Percentiles rank a stretch among this genome's conserved stretches.
Evolutionary conservation across 2,888 invertebrate species (phyloP).

Genomic region (Euplexia lucipara): DNA sequence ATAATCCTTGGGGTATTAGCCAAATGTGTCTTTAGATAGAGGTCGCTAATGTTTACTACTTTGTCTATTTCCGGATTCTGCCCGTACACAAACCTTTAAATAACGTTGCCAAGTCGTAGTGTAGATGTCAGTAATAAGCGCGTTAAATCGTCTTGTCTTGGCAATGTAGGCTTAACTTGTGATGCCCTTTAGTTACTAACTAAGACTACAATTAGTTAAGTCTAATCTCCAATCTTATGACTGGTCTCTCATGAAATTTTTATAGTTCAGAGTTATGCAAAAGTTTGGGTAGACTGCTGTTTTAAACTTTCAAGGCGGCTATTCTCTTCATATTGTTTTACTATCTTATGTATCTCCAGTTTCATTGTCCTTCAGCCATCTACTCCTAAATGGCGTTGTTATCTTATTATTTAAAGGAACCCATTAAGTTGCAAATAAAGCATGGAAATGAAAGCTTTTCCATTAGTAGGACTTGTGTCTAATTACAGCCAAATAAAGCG

Average conservation of each 20-base stretch:
- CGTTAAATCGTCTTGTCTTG: too few species aligned
- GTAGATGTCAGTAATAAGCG: conserved; percentile 22
- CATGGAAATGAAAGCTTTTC: too few species aligned
- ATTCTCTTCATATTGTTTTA: background rate
- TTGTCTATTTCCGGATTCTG: background rate
- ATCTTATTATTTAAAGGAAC: background rate
- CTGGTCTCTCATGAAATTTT: too few species aligned
- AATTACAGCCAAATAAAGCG: too few species aligned
- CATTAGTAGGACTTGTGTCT: too few species aligned
- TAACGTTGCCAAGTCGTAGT: background rate
- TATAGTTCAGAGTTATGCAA: background rate
- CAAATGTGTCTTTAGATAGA: background rate
- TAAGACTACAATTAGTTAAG: too few species aligned
- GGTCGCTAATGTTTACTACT: background rate
- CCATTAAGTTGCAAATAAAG: too few species aligned
- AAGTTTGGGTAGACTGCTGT: background rate
- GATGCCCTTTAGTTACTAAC: too few species aligned
- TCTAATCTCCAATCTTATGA: too few species aligned
- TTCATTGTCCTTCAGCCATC: too few species aligned
- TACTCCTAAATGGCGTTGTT: background rate
- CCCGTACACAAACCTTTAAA: background rate
- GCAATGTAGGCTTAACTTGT: too few species aligned
- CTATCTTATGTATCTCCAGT: too few species aligned
- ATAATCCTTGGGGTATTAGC: background rate
- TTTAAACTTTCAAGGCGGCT: background rate